Percentiles rank a stretch among this genome's conserved stretches.
These are phyloP conservation scores for Gandaritis pyraliata DNA, from an alignment of 2,888 invertebrate species.

Conservation along the genomic window DNA sequence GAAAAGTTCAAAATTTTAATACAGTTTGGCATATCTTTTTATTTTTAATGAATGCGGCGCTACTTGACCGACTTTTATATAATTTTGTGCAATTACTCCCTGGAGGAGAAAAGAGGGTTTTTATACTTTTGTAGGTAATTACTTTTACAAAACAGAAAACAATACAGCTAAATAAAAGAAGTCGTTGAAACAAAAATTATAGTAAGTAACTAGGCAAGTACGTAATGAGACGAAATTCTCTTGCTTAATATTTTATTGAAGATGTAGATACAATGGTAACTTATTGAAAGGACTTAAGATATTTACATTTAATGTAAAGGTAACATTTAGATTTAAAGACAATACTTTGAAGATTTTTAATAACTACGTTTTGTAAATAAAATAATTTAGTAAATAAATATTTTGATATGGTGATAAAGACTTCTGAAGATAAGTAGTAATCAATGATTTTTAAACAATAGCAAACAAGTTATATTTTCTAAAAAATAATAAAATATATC, in stretches of 20 bases:
- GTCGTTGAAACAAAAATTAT: slow-evolving; percentile 16
- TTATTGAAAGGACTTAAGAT: slow-evolving; percentile 77
- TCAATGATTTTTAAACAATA: slow-evolving; percentile 29
- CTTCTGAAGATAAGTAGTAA: slow-evolving; percentile 25
- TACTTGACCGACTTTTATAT: slow-evolving; percentile 34
- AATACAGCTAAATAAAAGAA: slow-evolving; percentile 38
- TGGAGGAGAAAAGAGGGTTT: slow-evolving; percentile 32
- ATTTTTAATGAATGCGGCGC: slow-evolving; percentile 16
- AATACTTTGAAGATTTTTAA: slow-evolving; percentile 63
- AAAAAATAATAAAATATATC: slow-evolving; percentile 44
- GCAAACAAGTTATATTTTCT: slow-evolving; percentile 35
- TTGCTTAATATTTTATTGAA: slow-evolving; percentile 75
- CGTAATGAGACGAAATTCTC: slow-evolving; percentile 41
- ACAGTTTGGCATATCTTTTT: background rate
- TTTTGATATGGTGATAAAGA: slow-evolving; percentile 27
- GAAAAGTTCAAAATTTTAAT: too few species aligned
- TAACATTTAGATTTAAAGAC: slow-evolving; percentile 68
- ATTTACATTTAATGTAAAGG: slow-evolving; percentile 74
- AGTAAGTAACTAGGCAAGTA: slow-evolving; percentile 6
- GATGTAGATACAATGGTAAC: slow-evolving; percentile 77
- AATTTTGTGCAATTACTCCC: slow-evolving; percentile 36
- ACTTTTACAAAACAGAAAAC: slow-evolving; percentile 35
- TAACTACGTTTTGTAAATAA: slow-evolving; percentile 32
- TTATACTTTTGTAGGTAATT: slow-evolving; percentile 35
- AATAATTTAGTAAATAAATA: slow-evolving; percentile 36